These are phyloP conservation scores for Cryptosula pallasiana DNA, from an alignment of 2,888 invertebrate species.

Conservation along the genomic window DNA sequence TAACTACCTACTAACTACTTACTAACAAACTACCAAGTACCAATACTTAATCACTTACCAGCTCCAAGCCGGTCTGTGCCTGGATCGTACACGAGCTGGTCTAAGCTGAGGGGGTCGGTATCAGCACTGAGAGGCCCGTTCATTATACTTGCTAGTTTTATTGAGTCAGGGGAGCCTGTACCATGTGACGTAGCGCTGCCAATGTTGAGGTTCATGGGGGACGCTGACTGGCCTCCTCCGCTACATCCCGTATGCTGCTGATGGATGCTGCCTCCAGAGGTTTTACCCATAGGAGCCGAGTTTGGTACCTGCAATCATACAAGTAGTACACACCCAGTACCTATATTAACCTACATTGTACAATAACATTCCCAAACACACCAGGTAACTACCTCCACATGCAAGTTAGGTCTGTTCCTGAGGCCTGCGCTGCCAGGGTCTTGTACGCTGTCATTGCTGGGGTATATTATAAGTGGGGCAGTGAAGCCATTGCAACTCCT, in stretches of 20 bases:
- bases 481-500: background rate
- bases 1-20: no score
- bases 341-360: no score
- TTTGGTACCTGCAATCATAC: background rate
- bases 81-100: constrained; percentile 5
- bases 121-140: constrained; percentile 18
- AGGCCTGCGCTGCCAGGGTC: background rate
- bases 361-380: no score
- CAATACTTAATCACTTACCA: background rate
- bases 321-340: no score
- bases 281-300: background rate
- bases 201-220: constrained; percentile 13
- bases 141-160: constrained; percentile 19
- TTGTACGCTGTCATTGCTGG: constrained; percentile 12
- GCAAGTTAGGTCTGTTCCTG: background rate
- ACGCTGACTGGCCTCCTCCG: background rate
- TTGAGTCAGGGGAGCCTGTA: constrained; percentile 12
- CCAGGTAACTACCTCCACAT: constrained; percentile 4
- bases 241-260: background rate
- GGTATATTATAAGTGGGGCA: constrained; percentile 12
- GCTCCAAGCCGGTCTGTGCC: constrained; percentile 1
- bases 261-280: background rate
- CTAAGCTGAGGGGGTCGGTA: background rate
- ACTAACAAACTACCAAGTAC: no score
- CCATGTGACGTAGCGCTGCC: constrained; percentile 17